A percentile compares a stretch with the other conserved stretches of the same genome.
These are phyloP conservation scores for Orthosia incerta DNA, from an alignment of 2,888 invertebrate species.

Conservation along the genomic window DNA sequence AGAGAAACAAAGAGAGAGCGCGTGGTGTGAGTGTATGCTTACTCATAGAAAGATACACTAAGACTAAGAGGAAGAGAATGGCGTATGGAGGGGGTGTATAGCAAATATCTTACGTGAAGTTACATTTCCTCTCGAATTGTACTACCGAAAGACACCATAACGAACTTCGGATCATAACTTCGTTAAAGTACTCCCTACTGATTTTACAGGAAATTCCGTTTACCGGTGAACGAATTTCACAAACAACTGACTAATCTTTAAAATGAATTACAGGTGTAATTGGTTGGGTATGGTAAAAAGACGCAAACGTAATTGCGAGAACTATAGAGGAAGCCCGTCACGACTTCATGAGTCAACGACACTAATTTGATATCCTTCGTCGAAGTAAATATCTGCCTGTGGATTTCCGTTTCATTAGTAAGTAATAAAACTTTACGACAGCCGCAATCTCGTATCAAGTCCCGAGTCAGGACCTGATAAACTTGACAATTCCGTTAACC, in stretches of 20 bases:
- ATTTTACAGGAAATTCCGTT: constrained; percentile 1
- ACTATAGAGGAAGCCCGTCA: constrained; percentile 40
- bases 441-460: constrained; percentile 14
- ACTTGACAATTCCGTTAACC: constrained; percentile 29
- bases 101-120: too few species aligned
- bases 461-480: constrained; percentile 24
- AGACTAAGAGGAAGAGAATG: too few species aligned
- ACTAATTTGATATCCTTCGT: constrained; percentile 24
- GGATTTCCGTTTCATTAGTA: constrained; percentile 29
- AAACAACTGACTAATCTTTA: constrained; percentile 1
- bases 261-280: neutral
- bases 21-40: too few species aligned
- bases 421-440: constrained; percentile 46
- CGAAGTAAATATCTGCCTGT: constrained; percentile 19
- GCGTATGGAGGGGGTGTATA: too few species aligned
- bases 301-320: constrained; percentile 17
- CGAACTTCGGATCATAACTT: too few species aligned
- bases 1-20: too few species aligned
- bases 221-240: neutral
- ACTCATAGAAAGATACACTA: too few species aligned
- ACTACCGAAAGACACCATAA: too few species aligned
- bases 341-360: constrained; percentile 37
- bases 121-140: too few species aligned
- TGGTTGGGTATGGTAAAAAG: constrained; percentile 12
- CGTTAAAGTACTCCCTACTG: too few species aligned